Evolutionary conservation across 2,113 vertebrate species (phyloP).

Genomic region (Picathartes gymnocephalus): DNA sequence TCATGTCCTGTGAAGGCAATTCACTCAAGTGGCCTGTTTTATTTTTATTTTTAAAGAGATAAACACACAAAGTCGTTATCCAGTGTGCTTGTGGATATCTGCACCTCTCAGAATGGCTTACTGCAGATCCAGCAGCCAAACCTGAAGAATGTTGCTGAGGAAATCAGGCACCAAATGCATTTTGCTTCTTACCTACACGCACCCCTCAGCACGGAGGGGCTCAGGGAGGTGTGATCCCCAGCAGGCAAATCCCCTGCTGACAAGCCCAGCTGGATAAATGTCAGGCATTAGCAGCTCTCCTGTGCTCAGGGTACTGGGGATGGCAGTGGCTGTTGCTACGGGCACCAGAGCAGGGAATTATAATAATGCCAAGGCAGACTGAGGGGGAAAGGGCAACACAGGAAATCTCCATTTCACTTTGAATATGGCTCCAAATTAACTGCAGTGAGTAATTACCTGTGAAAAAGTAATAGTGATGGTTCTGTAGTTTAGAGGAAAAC

Average conservation of each 20-base stretch:
- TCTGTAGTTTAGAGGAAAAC: constrained; percentile 31
- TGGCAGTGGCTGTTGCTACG: constrained; percentile 55
- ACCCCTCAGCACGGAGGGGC: neutral
- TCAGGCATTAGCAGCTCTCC: constrained; percentile 11
- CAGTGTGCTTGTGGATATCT: neutral
- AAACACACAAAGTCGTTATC: neutral
- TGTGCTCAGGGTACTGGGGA: neutral
- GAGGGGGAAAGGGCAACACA: constrained; percentile 39
- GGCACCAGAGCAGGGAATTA: constrained; percentile 41
- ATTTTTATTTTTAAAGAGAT: neutral
- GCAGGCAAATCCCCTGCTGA: neutral
- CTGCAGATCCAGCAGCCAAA: neutral
- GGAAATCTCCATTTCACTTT: constrained; percentile 52
- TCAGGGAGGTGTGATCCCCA: neutral
- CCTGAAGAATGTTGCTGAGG: neutral
- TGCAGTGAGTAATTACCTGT: constrained; percentile 62
- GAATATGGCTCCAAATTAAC: constrained; percentile 61
- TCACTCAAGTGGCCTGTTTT: neutral
- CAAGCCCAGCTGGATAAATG: constrained; percentile 21
- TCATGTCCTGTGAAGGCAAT: neutral
- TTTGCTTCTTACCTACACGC: neutral
- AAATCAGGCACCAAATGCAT: accelerated
- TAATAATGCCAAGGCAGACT: constrained; percentile 27
- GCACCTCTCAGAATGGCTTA: neutral
- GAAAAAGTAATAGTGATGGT: neutral